A percentile compares a stretch with the other conserved stretches of the same genome.
Conservation (phyloP, 2,797 vertebrate genomes). For the Xiphophorus birchmanni region DNA sequence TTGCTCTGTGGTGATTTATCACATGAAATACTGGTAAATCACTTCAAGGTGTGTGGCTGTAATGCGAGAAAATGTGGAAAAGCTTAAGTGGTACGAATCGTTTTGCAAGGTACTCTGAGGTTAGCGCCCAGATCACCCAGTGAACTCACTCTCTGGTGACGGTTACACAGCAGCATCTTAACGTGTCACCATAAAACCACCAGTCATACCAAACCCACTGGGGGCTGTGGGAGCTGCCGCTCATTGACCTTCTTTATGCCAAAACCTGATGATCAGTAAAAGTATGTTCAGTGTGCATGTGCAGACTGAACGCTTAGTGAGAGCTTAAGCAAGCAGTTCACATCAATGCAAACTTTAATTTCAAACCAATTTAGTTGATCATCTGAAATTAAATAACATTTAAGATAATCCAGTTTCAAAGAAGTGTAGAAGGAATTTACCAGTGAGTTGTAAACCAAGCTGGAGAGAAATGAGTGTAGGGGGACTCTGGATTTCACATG, state of each 20-base stretch:
- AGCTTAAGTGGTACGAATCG: background rate
- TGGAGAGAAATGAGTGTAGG: constrained; percentile 7
- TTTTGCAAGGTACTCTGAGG: constrained; percentile 8
- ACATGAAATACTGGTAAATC: background rate
- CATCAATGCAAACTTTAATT: background rate
- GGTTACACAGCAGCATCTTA: constrained; percentile 3
- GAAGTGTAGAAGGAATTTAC: background rate
- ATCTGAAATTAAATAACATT: background rate
- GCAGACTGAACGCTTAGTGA: background rate
- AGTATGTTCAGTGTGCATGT: background rate
- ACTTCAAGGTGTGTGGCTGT: background rate
- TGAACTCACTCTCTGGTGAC: constrained; percentile 3
- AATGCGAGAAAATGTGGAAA: background rate
- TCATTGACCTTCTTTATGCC: background rate
- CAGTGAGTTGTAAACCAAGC: background rate
- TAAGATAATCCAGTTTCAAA: background rate
- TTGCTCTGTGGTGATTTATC: background rate
- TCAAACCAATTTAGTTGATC: background rate
- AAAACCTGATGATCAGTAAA: background rate
- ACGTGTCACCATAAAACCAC: constrained; percentile 11
- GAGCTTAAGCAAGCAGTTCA: background rate
- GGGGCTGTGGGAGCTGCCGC: background rate
- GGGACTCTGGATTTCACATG: background rate
- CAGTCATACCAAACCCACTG: constrained; percentile 21
- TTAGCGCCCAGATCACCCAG: background rate